Evolutionary conservation across 2,888 invertebrate species (phyloP), one percentile per base, ranked within the genome.

Genomic region (Tolmerus cingulatus): DNA sequence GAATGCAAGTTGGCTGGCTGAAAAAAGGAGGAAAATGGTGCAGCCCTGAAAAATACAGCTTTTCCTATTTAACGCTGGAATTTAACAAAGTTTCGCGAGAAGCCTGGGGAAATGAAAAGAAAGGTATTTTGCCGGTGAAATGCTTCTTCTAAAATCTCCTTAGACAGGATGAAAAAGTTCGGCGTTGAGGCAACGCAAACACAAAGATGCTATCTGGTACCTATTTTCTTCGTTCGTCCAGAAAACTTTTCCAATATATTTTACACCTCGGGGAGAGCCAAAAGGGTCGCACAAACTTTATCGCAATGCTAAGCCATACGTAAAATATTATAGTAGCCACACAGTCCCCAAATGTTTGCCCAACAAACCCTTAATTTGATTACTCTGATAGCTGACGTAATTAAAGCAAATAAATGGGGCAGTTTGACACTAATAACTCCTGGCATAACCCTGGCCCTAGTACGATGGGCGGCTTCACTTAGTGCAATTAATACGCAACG

Each of bases 191-290:
- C 19, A 37, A 9, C 16, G 40, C 23, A 82, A 82, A 37, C 16
- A 82, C 51, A 82, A 37, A 57, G 37, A 37, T 57, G n/a, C 57
- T 55, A 55, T 30, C 34, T 66, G 14, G 37, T 51, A 40, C 40
- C 40, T 12, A 82, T 9, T 57, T 57, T n/a, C 76, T 37, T 34
- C 23, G 57, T 5, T 78, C 51, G 12, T 23, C 19, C 55, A 57
- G 19, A 37, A 57, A 82, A 82, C 57, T 82, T 82, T 81, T 66
- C 82, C 82, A 82, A 82, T 82, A 82, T 82, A 30, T 55, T 46
- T 81, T 34, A 16, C 82, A 82, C 57, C 57, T 82, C 57, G 40
- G 23, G 40, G 14, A 66, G 12, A 51, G 55, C 14, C 51, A 23
- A 79, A 79, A 51, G 51, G 27, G 46, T 51, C 23, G 14, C 46